Conservation (phyloP, 2,113 vertebrate species). For the Myotis lucifugus region DNA sequence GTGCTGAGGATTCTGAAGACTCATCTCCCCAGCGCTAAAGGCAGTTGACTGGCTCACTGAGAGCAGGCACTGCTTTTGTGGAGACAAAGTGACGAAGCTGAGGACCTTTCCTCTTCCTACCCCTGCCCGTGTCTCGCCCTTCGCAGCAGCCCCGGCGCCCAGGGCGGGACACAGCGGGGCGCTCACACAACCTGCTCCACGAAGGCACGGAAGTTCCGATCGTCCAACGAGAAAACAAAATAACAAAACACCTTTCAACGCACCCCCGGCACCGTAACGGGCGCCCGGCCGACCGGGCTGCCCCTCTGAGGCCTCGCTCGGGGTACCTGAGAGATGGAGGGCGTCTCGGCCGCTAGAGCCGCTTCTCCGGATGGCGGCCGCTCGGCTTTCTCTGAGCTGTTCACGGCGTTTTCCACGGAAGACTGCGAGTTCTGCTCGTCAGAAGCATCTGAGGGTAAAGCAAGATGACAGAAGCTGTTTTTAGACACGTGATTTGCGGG, state of each 20-base stretch:
- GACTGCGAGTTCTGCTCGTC: constrained; percentile 89
- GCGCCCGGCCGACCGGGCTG: background rate
- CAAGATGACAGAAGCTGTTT: constrained; percentile 43
- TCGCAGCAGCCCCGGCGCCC: fast-evolving
- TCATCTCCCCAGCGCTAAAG: background rate
- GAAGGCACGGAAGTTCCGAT: background rate
- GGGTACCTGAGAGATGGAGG: constrained; percentile 95
- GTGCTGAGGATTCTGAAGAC: background rate
- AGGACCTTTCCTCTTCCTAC: background rate
- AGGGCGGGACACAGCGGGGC: fast-evolving
- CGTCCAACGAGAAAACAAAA: background rate
- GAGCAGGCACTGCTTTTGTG: background rate
- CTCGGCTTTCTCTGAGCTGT: constrained; percentile 92
- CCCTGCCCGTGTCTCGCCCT: fast-evolving
- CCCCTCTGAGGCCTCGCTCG: background rate
- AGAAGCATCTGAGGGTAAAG: constrained; percentile 82
- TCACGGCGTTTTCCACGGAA: constrained; percentile 90
- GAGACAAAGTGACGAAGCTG: background rate
- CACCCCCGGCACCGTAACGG: background rate
- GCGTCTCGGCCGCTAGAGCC: constrained; percentile 88
- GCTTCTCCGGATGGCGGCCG: constrained; percentile 89
- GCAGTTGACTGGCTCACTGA: background rate
- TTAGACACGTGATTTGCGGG: background rate
- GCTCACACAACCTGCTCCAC: fast-evolving
- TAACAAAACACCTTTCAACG: background rate